phyloP scores from a whole-genome alignment of 2,113 vertebrate genomes.

The Hyaena hyaena region DNA sequence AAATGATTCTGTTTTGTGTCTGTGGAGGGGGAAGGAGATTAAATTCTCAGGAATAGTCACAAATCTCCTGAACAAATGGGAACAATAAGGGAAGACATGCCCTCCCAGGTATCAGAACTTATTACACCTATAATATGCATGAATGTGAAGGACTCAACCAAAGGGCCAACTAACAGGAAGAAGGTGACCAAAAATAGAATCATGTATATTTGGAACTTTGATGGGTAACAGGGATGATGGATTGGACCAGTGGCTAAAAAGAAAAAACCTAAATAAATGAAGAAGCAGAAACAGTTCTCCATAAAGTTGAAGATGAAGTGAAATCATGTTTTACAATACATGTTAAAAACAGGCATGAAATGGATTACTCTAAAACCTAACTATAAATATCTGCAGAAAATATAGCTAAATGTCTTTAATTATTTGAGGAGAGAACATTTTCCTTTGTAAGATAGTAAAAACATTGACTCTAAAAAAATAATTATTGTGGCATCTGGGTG shows the following conservation, averaged over 20 bases:
- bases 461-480: background rate
- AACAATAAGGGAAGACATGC: background rate
- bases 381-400: background rate
- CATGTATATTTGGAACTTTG: background rate
- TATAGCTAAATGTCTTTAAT: background rate
- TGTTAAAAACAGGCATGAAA: background rate
- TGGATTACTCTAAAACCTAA: background rate
- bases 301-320: background rate
- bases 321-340: background rate
- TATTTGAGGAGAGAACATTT: background rate
- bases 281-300: background rate
- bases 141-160: background rate
- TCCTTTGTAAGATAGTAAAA: background rate
- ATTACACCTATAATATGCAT: background rate
- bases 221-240: background rate
- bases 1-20: background rate
- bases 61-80: background rate
- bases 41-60: background rate
- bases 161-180: background rate
- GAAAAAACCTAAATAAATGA: background rate
- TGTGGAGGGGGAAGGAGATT: background rate
- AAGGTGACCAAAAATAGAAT: background rate
- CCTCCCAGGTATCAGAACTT: background rate
- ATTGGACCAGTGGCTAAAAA: background rate
- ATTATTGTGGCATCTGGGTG: background rate